Evolutionary conservation across 2,888 invertebrate genomes (phyloP).

Genomic region (Euspilapteryx auroguttella): DNA sequence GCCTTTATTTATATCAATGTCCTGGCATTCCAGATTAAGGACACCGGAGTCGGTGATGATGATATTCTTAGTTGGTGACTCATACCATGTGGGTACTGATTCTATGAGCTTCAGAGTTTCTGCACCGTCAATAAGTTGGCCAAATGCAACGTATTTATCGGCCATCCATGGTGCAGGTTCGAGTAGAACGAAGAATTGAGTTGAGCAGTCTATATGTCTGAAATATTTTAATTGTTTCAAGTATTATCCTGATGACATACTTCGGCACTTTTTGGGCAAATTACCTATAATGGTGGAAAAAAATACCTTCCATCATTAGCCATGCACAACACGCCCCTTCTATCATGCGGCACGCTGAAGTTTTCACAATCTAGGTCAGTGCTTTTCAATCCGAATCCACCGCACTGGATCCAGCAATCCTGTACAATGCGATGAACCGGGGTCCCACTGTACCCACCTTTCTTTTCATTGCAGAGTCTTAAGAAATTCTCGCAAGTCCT

Average conservation of each 20-base stretch:
- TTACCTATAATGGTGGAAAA: background rate
- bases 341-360: constrained; percentile 65
- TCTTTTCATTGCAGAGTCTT: constrained; percentile 43
- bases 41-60: constrained; percentile 27
- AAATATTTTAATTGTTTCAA: constrained; percentile 7
- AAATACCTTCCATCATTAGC: constrained; percentile 65
- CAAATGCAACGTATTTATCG: constrained; percentile 72
- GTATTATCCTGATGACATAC: too few relatives aligned
- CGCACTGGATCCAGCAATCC: constrained; percentile 73
- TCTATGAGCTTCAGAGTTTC: constrained; percentile 64
- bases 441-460: constrained; percentile 55
- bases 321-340: constrained; percentile 72
- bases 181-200: constrained; percentile 70
- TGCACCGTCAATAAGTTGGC: constrained; percentile 69
- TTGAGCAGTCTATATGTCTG: constrained; percentile 65
- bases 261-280: background rate
- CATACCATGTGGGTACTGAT: constrained; percentile 62
- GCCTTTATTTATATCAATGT: constrained; percentile 26
- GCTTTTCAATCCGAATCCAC: constrained; percentile 45
- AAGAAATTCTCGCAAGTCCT: constrained; percentile 61
- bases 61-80: constrained; percentile 48
- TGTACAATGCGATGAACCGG: constrained; percentile 68
- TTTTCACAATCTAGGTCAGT: constrained; percentile 64
- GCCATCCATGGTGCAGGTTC: constrained; percentile 73
- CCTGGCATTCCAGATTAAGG: constrained; percentile 33